These are phyloP conservation scores for Suricata suricatta DNA, from an alignment of 2,113 vertebrate genomes.

Conservation along the genomic window DNA sequence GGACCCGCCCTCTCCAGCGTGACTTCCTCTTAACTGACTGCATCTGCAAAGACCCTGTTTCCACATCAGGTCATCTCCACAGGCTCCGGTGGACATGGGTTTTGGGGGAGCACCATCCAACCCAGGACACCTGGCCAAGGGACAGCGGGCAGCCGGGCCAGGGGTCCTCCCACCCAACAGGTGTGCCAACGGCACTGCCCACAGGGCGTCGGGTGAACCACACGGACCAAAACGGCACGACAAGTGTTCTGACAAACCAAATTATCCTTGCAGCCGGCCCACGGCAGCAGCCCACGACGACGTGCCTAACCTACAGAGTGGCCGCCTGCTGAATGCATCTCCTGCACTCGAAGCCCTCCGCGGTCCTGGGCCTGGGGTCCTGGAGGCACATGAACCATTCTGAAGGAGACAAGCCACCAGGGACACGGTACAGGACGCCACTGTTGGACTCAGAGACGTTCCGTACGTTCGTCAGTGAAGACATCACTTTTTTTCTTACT, in stretches of 20 bases:
- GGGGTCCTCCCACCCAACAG: not conserved
- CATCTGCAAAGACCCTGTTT: not conserved
- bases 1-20: not conserved
- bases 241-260: not conserved
- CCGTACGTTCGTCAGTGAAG: not conserved
- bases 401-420: not conserved
- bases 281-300: not conserved
- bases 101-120: not conserved
- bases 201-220: not conserved
- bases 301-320: not conserved
- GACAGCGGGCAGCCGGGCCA: not conserved
- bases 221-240: not conserved
- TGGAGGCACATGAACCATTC: not conserved
- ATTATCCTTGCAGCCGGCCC: not conserved
- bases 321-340: accelerated
- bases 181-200: not conserved
- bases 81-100: not conserved
- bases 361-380: not conserved
- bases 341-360: not conserved
- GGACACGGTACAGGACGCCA: not conserved
- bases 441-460: not conserved
- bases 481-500: not conserved
- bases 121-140: not conserved
- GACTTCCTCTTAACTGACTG: not conserved
- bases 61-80: not conserved